Evolutionary conservation across 2,797 vertebrate genomes (phyloP).

Genomic region (Alca torda): DNA sequence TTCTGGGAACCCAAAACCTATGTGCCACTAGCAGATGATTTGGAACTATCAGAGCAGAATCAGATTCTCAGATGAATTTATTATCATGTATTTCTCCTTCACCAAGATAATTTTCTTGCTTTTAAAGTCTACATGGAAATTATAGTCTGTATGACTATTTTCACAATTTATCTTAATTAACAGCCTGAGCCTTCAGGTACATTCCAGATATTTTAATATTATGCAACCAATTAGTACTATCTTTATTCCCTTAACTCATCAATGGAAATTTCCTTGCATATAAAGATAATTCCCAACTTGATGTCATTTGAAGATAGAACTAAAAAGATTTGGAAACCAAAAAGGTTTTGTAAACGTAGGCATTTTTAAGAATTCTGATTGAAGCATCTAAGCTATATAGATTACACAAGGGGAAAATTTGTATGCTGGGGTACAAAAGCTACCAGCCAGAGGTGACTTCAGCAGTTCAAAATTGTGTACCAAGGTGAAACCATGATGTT

Average conservation of each 20-base stretch:
- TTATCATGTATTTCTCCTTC: constrained; percentile 12
- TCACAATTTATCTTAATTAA: constrained; percentile 50
- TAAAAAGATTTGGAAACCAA: background rate
- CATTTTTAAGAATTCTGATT: background rate
- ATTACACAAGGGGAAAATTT: background rate
- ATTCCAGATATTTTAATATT: constrained; percentile 14
- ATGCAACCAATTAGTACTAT: constrained; percentile 15
- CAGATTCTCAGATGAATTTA: background rate
- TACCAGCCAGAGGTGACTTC: background rate
- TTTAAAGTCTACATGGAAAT: constrained; percentile 36
- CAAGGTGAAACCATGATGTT: background rate
- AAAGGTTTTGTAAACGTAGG: background rate
- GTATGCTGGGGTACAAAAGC: background rate
- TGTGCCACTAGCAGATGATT: background rate
- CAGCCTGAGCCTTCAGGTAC: background rate
- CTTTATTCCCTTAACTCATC: constrained; percentile 40
- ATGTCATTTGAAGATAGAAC: background rate
- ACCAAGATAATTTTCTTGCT: background rate
- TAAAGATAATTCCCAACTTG: constrained; percentile 9
- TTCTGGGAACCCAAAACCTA: background rate
- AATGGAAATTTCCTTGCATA: constrained; percentile 36
- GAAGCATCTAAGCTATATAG: background rate
- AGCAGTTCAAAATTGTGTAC: background rate
- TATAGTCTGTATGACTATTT: constrained; percentile 26
- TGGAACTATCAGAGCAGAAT: background rate